Evolutionary conservation across 2,888 invertebrate genomes (phyloP).

Genomic region (Smittia sp.): DNA sequence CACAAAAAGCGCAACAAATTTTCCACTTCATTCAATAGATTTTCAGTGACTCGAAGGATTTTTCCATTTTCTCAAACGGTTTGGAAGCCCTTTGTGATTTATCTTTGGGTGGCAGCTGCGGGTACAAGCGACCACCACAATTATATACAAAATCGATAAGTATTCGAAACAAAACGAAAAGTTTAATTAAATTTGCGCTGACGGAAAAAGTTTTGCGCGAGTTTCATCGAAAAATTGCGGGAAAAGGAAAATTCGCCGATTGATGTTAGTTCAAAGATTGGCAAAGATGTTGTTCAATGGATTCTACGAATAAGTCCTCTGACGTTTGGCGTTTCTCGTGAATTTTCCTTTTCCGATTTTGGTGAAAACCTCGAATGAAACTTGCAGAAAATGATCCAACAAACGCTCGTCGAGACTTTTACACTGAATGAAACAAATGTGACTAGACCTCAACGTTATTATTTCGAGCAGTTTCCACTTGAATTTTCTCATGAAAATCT

Average conservation of each 20-base stretch:
- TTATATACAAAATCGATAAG: slow-evolving; percentile 13
- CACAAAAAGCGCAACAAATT: background rate
- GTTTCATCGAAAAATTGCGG: background rate
- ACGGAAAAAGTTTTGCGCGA: background rate
- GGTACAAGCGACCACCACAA: background rate
- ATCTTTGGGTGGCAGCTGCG: background rate
- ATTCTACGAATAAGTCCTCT: slow-evolving; percentile 35
- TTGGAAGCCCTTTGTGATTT: slow-evolving; percentile 31
- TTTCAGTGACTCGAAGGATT: background rate
- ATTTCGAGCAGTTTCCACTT: background rate
- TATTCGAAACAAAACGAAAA: slow-evolving; percentile 12
- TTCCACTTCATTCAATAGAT: background rate
- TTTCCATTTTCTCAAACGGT: background rate
- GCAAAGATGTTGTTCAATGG: slow-evolving; percentile 13
- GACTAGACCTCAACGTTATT: background rate
- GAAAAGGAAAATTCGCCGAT: background rate
- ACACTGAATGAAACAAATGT: background rate
- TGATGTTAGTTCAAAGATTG: slow-evolving; percentile 5
- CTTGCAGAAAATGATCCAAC: background rate
- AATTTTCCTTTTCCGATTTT: background rate
- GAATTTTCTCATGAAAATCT: background rate
- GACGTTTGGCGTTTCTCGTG: background rate
- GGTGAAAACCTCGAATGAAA: background rate
- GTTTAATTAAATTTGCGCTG: background rate
- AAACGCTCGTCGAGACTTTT: background rate